phyloP scores from a whole-genome alignment of 2,797 vertebrate species.

The Gila robusta region DNA sequence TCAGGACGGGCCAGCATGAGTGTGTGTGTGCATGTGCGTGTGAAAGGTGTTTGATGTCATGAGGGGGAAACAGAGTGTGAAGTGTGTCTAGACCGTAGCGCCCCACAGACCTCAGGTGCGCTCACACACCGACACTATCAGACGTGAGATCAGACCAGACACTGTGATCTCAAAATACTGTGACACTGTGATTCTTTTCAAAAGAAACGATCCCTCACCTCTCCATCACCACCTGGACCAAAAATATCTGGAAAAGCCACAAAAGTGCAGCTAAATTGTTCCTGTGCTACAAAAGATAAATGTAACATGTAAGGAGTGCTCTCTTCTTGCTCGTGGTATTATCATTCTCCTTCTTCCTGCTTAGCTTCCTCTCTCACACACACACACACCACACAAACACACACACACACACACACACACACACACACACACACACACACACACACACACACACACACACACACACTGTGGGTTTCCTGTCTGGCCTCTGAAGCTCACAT shows the following conservation, averaged over 20 bases:
- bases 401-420: conserved; percentile 39
- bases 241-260: conserved; percentile 36
- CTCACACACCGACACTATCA: conserved; percentile 15
- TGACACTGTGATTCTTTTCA: conserved; percentile 38
- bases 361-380: conserved; percentile 24
- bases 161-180: conserved; percentile 27
- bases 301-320: background rate
- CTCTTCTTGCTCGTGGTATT: conserved; percentile 1
- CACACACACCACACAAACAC: conserved; percentile 39
- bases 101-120: conserved; percentile 57
- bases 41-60: conserved; percentile 63
- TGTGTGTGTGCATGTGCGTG: conserved; percentile 40
- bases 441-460: conserved; percentile 32
- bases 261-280: conserved; percentile 2
- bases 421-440: conserved; percentile 31
- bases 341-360: conserved; percentile 8
- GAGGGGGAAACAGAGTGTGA: conserved; percentile 65
- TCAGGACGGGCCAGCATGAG: conserved; percentile 18
- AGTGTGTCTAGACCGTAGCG: conserved; percentile 47
- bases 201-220: conserved; percentile 32
- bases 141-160: conserved; percentile 47
- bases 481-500: conserved; percentile 64
- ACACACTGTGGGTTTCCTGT: conserved; percentile 64
- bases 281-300: conserved; percentile 7
- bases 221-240: conserved; percentile 44